phyloP scores from a whole-genome alignment of 1,140 invertebrate genomes.

The Pogonomyrmex californicus region DNA sequence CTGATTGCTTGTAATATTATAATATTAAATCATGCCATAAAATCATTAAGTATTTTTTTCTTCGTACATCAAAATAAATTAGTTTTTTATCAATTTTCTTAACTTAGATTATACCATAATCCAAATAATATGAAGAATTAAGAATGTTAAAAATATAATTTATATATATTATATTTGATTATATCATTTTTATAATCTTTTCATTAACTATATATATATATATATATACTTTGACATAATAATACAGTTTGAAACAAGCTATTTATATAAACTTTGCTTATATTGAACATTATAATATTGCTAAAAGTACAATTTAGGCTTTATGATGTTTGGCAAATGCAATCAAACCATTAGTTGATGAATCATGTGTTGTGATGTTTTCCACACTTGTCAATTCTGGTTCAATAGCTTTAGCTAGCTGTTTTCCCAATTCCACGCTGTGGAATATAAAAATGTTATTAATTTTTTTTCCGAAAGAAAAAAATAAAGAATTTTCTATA shows the following conservation, averaged over 20 bases:
- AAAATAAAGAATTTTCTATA: neutral
- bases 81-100: neutral
- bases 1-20: neutral
- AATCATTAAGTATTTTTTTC: neutral
- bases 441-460: slow-evolving; percentile 69
- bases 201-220: slow-evolving; percentile 27
- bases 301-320: slow-evolving; percentile 68
- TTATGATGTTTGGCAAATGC: slow-evolving; percentile 91
- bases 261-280: neutral
- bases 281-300: neutral
- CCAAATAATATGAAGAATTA: neutral
- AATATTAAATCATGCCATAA: neutral
- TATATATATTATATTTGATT: neutral
- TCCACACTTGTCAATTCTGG: slow-evolving; percentile 93
- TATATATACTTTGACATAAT: slow-evolving; percentile 35
- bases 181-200: neutral
- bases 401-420: slow-evolving; percentile 98
- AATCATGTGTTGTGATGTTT: slow-evolving; percentile 90
- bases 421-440: slow-evolving; percentile 99
- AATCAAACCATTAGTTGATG: slow-evolving; percentile 94
- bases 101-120: neutral
- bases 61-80: neutral
- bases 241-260: slow-evolving; percentile 5
- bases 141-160: slow-evolving; percentile 18
- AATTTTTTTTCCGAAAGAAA: slow-evolving; percentile 33